Base-by-base conservation (phyloP, 92 coral and sea anemone genomes). In the Siderastrea radians region DNA sequence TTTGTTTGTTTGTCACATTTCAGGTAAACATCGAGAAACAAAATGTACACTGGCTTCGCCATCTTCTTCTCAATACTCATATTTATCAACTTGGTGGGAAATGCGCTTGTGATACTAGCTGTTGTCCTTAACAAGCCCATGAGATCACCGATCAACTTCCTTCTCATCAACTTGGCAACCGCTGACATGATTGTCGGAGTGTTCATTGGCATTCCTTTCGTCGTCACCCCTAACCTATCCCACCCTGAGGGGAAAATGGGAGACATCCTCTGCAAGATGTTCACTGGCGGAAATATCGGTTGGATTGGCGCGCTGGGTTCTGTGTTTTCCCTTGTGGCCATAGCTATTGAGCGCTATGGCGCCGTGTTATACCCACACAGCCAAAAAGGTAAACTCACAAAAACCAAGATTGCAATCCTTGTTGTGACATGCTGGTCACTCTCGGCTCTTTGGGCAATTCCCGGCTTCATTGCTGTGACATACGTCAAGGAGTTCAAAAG, bases 321-420 rank as follows among this genome's bases (percentile, higher is more conserved):
- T 43, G 86, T 91, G 47, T 91, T 91, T 77, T 82, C 91, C 6
- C 89, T 91, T 9, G 86, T 91, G 54, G 89, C 82, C 8, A 84
- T 91, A 61, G 81, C 94, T 4, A 75, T 91, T 60, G 94, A 91
- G 77, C 91, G 94, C 4, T 87, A 87, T 72, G 79, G 85, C 14
- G 94, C 86, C 5, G 91, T 91, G 4, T 72, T 91, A 49, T 75
- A 87, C 48, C 94, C 91, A 4, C 91, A 91, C 54, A 82, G 88
- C 69, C 85, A 47, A 9, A 86, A 83, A 59, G 91, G 89, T 38
- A 91, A 89, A 83, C 89, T 87, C 43, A 91, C 91, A 1, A 87
- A 71, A 15, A 46, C 72, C 63, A 87, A 78, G 81, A 66, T 91
- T 17, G 74, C 66, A 61, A 26, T 91, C 76, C 89, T 91, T 26